Conservation (phyloP, 2,888 invertebrate species). For the Drosophila vallismaia region DNA sequence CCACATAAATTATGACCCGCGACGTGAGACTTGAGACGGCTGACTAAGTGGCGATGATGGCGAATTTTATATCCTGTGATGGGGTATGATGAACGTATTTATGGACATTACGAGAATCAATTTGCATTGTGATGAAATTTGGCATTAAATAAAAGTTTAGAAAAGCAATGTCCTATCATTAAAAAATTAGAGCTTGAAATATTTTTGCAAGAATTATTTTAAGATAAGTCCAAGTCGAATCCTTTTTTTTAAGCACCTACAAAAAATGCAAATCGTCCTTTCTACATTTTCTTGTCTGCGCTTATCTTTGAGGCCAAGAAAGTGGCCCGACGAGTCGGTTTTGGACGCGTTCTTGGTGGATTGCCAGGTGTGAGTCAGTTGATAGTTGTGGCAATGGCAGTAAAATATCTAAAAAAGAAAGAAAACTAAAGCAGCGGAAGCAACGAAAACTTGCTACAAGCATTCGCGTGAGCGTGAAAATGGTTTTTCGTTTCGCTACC, state of each 20-base stretch:
- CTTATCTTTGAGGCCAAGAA: conserved; percentile 63
- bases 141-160: no score
- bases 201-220: no score
- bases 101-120: no score
- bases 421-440: conserved; percentile 28
- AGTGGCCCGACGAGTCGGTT: conserved; percentile 25
- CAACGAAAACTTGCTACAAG: conserved; percentile 68
- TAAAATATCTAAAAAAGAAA: conserved; percentile 9
- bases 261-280: conserved; percentile 53
- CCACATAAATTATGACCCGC: conserved; percentile 74
- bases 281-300: conserved; percentile 46
- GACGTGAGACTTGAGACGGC: conserved; percentile 53
- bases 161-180: no score
- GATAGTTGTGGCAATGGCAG: conserved; percentile 63
- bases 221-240: no score
- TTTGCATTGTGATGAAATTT: no score
- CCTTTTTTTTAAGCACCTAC: no score
- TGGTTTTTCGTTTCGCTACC: conserved; percentile 74
- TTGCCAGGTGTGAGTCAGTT: conserved; percentile 72
- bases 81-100: neutral
- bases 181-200: no score
- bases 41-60: conserved; percentile 27
- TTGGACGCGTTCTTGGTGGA: conserved; percentile 36
- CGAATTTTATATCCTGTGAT: neutral
- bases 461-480: conserved; percentile 80